Conservation (phyloP, 2,797 vertebrate species). For the Etheostoma perlongum region DNA sequence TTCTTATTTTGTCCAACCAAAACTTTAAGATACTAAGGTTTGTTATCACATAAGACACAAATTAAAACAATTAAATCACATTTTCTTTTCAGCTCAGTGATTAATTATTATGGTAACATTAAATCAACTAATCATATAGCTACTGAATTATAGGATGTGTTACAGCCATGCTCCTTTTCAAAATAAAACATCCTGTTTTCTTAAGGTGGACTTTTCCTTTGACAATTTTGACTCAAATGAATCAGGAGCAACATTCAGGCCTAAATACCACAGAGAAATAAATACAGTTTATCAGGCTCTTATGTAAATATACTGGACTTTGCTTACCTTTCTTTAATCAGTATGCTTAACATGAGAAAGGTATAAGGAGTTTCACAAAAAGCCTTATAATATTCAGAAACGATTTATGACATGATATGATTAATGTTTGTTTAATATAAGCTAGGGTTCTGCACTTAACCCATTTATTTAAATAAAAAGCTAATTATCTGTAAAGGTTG, state of each 20-base stretch:
- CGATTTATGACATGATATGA: constrained; percentile 12
- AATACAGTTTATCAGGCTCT: constrained; percentile 23
- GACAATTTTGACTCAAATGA: constrained; percentile 20
- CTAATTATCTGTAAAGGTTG: background rate
- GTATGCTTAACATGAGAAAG: constrained; percentile 56
- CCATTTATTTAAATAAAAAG: background rate
- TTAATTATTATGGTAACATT: background rate
- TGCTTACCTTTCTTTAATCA: constrained; percentile 65
- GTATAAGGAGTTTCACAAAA: constrained; percentile 43
- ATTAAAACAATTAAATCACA: too few relatives aligned
- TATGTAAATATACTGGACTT: constrained; percentile 38
- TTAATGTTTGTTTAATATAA: constrained; percentile 8
- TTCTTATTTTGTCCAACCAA: too few relatives aligned
- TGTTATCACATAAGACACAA: too few relatives aligned
- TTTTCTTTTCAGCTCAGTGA: background rate
- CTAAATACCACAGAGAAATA: constrained; percentile 20
- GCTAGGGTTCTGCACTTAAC: background rate
- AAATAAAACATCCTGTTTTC: background rate
- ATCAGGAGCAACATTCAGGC: background rate
- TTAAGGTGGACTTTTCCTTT: constrained; percentile 61
- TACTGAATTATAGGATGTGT: background rate
- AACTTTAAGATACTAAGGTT: too few relatives aligned
- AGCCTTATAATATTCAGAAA: background rate
- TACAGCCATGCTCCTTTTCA: background rate
- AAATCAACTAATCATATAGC: background rate